phyloP scores from a whole-genome alignment of 2,797 vertebrate genomes.

The Tenualosa thibaudeaui region DNA sequence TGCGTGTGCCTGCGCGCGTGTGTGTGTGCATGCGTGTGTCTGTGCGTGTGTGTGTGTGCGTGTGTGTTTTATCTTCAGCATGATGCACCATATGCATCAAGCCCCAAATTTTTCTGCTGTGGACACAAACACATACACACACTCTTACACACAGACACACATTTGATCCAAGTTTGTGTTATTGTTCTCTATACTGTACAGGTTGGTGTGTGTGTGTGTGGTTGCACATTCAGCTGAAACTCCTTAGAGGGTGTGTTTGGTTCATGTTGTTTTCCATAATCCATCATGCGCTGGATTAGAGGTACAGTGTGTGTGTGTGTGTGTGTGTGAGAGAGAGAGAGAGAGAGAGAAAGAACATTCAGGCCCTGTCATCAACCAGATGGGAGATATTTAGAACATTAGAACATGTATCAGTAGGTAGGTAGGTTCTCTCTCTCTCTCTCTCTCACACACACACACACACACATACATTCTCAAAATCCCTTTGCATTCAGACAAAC shows the following conservation, averaged over 20 bases:
- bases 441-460: too few relatives aligned
- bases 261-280: not conserved
- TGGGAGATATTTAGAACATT: not conserved
- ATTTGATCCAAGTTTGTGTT: too few relatives aligned
- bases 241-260: not conserved
- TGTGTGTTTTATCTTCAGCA: not conserved
- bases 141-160: too few relatives aligned
- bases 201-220: too few relatives aligned
- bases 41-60: conserved; percentile 56
- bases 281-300: not conserved
- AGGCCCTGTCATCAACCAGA: not conserved
- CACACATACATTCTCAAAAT: not conserved
- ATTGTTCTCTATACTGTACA: too few relatives aligned
- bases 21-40: conserved; percentile 52
- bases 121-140: too few relatives aligned
- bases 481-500: too few relatives aligned
- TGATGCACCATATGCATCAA: not conserved
- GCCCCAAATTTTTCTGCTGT: too few relatives aligned
- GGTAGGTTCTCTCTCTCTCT: not conserved
- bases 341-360: not conserved
- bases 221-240: not conserved
- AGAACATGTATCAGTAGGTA: not conserved
- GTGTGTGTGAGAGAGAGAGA: conserved; percentile 53
- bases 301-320: not conserved
- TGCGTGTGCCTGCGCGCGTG: too few relatives aligned